phyloP scores from a whole-genome alignment of 2,113 vertebrate genomes.

The Regulus satrapa region DNA sequence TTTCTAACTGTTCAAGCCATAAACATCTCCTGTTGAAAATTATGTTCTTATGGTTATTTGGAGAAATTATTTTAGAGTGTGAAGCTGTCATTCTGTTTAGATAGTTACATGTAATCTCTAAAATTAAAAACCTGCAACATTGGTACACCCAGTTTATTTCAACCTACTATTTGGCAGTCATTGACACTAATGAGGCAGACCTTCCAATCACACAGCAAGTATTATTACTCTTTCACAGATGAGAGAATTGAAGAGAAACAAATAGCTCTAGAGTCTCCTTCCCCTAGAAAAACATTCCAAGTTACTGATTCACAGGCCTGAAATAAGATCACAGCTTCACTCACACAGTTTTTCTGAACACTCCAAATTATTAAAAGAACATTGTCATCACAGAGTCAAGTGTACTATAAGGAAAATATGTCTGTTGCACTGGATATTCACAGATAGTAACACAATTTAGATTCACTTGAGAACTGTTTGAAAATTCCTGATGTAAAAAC shows the following conservation, averaged over 20 bases:
- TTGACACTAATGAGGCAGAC: constrained; percentile 2
- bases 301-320: neutral
- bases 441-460: neutral
- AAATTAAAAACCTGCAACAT: neutral
- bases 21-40: constrained; percentile 58
- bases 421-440: neutral
- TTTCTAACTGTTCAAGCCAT: constrained; percentile 51
- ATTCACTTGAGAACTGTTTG: neutral
- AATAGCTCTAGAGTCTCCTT: neutral
- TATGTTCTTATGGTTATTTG: constrained; percentile 50
- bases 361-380: neutral
- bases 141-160: neutral
- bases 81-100: constrained; percentile 19
- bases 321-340: neutral
- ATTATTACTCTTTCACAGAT: neutral
- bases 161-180: neutral
- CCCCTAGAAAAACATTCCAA: neutral
- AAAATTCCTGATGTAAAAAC: neutral
- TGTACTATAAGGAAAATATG: neutral
- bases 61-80: constrained; percentile 44
- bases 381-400: neutral
- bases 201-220: neutral
- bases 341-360: neutral
- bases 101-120: constrained; percentile 4
- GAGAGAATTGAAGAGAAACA: neutral